A percentile compares a stretch with the other conserved stretches of the same genome.
Evolutionary conservation across 2,797 vertebrate species (phyloP).

Genomic region (Gambelia wislizenii): DNA sequence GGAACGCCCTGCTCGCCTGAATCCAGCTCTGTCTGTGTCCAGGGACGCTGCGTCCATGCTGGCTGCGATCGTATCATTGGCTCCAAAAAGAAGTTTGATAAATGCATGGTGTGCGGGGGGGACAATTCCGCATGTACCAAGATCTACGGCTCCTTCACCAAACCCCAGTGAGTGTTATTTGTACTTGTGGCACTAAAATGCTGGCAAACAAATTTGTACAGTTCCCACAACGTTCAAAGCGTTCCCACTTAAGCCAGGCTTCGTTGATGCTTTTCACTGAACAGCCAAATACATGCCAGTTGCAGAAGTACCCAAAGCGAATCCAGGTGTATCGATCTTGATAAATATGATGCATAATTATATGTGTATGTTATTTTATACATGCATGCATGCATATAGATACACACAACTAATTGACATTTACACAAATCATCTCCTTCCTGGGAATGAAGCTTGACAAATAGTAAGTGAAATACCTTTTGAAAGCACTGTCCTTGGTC

Average conservation of each 20-base stretch:
- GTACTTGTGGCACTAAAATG: neutral
- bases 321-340: neutral
- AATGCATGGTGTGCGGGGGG: constrained; percentile 79
- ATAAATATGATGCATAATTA: neutral
- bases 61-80: constrained; percentile 79
- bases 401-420: no score
- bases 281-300: no score
- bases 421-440: no score
- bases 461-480: no score
- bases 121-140: constrained; percentile 73
- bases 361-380: neutral
- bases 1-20: constrained; percentile 78
- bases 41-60: constrained; percentile 75
- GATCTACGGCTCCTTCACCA: constrained; percentile 75
- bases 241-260: neutral
- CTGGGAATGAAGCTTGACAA: no score
- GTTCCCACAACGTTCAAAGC: rapidly evolving
- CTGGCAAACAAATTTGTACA: neutral
- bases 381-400: neutral
- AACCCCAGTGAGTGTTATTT: constrained; percentile 66
- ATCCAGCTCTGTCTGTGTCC: constrained; percentile 76
- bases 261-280: neutral
- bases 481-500: no score
- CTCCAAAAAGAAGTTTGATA: constrained; percentile 80
- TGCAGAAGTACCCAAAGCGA: neutral